Evolutionary conservation across 1,140 invertebrate genomes (phyloP).

Genomic region (Magallana angulata): DNA sequence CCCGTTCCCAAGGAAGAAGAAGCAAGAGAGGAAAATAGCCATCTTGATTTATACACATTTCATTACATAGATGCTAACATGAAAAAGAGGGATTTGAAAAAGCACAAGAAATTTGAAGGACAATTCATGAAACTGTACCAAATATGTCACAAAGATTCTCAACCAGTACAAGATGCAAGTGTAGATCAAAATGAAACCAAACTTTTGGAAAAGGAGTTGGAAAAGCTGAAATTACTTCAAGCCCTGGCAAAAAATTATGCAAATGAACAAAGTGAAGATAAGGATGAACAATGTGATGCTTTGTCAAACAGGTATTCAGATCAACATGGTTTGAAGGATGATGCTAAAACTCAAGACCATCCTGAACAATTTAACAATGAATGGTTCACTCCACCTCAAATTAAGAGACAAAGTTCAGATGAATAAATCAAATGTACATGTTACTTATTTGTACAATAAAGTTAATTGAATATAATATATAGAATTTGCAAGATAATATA

Average conservation of each 20-base stretch:
- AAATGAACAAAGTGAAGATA: background rate
- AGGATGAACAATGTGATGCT: background rate
- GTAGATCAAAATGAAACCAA: background rate
- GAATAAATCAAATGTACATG: too few relatives aligned
- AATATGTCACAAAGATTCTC: background rate
- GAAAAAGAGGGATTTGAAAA: background rate
- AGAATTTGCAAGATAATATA: too few relatives aligned
- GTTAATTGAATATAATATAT: too few relatives aligned
- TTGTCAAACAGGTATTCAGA: background rate
- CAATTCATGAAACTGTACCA: background rate
- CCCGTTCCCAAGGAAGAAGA: background rate
- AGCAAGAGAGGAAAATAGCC: background rate
- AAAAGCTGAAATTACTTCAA: constrained; percentile 9
- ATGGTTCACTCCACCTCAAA: background rate
- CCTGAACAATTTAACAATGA: background rate
- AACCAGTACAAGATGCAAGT: background rate
- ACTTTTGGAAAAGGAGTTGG: background rate
- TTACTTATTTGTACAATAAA: too few relatives aligned
- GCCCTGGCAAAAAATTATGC: background rate
- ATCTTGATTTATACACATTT: constrained; percentile 15
- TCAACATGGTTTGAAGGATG: background rate
- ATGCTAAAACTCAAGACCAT: background rate
- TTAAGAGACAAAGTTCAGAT: too few relatives aligned
- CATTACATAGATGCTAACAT: background rate
- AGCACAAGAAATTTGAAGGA: background rate